Evolutionary conservation across 2,797 vertebrate species (phyloP).

Genomic region (Scleropages formosus): DNA sequence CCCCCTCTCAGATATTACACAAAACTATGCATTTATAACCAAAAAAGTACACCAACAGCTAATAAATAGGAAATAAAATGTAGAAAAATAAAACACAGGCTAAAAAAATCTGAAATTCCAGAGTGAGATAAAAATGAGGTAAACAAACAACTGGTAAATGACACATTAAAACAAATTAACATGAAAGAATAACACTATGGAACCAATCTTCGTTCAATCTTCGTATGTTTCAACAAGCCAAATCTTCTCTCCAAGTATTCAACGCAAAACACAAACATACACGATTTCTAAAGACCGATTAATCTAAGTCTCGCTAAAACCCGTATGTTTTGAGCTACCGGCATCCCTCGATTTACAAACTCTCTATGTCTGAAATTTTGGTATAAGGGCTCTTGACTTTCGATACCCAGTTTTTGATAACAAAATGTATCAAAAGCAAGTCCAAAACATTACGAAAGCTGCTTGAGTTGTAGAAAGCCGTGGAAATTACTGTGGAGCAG

Average conservation of each 20-base stretch:
- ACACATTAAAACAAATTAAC: slow-evolving; percentile 4
- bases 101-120: slow-evolving; percentile 38
- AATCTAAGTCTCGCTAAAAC: slow-evolving; percentile 68
- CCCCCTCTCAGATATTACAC: slow-evolving; percentile 45
- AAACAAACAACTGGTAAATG: slow-evolving; percentile 47
- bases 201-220: neutral
- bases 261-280: slow-evolving; percentile 47
- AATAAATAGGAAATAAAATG: slow-evolving; percentile 78
- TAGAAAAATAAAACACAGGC: slow-evolving; percentile 69
- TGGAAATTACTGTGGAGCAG: too few species aligned
- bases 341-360: too few species aligned
- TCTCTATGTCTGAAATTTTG: too few species aligned
- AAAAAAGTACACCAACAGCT: slow-evolving; percentile 66
- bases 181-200: neutral
- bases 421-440: too few species aligned
- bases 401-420: too few species aligned
- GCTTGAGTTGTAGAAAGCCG: too few species aligned
- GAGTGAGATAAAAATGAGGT: slow-evolving; percentile 58
- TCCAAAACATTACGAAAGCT: too few species aligned
- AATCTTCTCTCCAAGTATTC: slow-evolving; percentile 24
- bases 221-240: slow-evolving; percentile 51
- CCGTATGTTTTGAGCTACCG: slow-evolving; percentile 73
- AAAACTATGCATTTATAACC: slow-evolving; percentile 60
- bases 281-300: slow-evolving; percentile 63
- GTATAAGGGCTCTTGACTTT: too few species aligned